Base-by-base conservation (phyloP, 2,113 vertebrate species). In the Bubo bubo region DNA sequence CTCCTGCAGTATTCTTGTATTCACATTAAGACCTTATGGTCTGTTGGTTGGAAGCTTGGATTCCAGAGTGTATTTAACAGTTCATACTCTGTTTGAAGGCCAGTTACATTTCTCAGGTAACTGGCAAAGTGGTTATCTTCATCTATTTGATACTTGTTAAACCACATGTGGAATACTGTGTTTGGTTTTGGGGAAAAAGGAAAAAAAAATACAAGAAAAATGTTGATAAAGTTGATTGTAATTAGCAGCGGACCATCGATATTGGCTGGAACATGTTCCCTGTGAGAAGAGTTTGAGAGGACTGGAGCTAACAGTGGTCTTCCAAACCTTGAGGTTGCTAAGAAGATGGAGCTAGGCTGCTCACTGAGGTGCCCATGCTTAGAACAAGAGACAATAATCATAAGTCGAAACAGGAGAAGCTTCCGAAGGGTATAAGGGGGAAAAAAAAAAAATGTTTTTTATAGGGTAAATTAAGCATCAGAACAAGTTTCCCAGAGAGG, bases 151-250 rank as follows among this genome's bases (percentile, higher is more conserved):
- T 70, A 9, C 6, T 37, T 79, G 16, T 59, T 77, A 79, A 86
- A 59, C 34, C n/a, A 49, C 4, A 4, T n/a, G 30, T 47, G 35
- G 37, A 66, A 37, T 10, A n/a, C 6, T n/a, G 16, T 70, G 4
- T 41, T 73, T 4, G 1, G 6, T 21, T 55, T 76, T 26, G 2
- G 13, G 30, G 4, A 2, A n/a, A 24, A 34, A 58, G 3, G 2
- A 14, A 17, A 37, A 50, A 64, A 37, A 35, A 43, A 55, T 14
- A 8, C 3, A 47, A 39, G 39, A 55, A 70, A 90, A 4, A 9
- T 47, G 18, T 49, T 4, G 1, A 24, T 77, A 39, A 77, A 58
- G 20, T 66, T 50, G 47, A 35, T 12, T 30, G 41, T 47, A 7
- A 60, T 24, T 32, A 60, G 45, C 28, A 59, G 39, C 5, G 32